phyloP scores from a whole-genome alignment of 1,140 invertebrate species.

The Agrilus planipennis region DNA sequence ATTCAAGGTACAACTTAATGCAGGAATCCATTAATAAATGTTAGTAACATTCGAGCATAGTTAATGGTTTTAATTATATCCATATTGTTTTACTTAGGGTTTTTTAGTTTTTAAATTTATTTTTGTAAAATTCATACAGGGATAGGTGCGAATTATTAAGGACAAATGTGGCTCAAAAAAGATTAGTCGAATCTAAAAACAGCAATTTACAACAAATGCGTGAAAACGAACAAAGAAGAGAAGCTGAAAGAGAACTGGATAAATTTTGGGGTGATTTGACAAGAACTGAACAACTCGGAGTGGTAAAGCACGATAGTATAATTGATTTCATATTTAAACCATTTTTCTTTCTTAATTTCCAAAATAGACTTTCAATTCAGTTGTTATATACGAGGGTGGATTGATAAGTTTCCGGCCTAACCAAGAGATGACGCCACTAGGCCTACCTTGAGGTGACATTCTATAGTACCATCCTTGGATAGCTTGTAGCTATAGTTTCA shows the following conservation, averaged over 20 bases:
- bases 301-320: constrained; percentile 15
- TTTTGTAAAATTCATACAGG: no score
- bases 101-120: constrained; percentile 1
- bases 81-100: background rate
- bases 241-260: constrained; percentile 26
- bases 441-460: no score
- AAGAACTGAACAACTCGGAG: constrained; percentile 20
- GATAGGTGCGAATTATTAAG: constrained; percentile 21
- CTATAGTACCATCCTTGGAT: no score
- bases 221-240: constrained; percentile 27
- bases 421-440: no score
- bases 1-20: background rate
- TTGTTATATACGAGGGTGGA: no score
- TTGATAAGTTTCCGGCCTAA: no score
- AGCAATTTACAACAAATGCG: constrained; percentile 29
- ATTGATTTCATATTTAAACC: no score
- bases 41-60: no score
- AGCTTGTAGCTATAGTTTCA: no score
- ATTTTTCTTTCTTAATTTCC: no score
- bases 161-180: constrained; percentile 18
- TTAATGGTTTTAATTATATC: background rate
- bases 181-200: constrained; percentile 26
- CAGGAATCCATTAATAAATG: no score
- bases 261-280: constrained; percentile 27
- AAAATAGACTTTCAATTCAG: no score